Evolutionary conservation across 2,113 vertebrate genomes (phyloP), one percentile per base, ranked within the genome.

Genomic region (Xenopus borealis): DNA sequence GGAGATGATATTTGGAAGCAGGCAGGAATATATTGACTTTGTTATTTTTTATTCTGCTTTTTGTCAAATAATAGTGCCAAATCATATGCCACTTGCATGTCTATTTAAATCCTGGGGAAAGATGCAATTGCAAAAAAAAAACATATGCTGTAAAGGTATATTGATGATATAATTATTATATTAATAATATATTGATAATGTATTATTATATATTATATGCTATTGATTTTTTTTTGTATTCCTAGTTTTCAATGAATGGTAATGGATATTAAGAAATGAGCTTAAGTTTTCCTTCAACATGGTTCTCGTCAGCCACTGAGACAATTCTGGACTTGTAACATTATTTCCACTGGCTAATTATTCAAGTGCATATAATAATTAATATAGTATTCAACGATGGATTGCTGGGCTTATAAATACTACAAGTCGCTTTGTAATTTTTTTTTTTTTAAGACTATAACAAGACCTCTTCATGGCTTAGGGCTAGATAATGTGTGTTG

Each of bases 61-160:
- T 40, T 40, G 7, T 63, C 33, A 66, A 10, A 66, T 46, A n/a
- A 18, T 50, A 61, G 74, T 70, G 74, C 74, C 74, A 77, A 77
- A 75, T 62, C 40, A 20, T 12, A 44, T 27, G 64, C 10, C 20
- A 68, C n/a, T 5, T 57, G 67, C 66, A 77, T 64, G 50, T n/a
- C 1, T n/a, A 44, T 23, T 17, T n/a, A 64, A 70, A 33, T 30
- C 52, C n/a, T 52, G 16, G 50, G 11, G 50, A 7, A 45, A 53
- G 16, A 23, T 55, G 8, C 7, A n/a, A 55, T n/a, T 55, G 4
- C 23, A n/a, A 27, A 18, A n/a, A 55, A 16, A 9, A n/a, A n/a
- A n/a, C n/a, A n/a, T n/a, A n/a, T n/a, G n/a, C n/a, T n/a, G n/a
- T n/a, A n/a, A n/a, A n/a, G n/a, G n/a, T n/a, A n/a, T n/a, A n/a